Evolutionary conservation across 2,888 invertebrate species (phyloP).

Genomic region (Oegoconia quadripuncta): DNA sequence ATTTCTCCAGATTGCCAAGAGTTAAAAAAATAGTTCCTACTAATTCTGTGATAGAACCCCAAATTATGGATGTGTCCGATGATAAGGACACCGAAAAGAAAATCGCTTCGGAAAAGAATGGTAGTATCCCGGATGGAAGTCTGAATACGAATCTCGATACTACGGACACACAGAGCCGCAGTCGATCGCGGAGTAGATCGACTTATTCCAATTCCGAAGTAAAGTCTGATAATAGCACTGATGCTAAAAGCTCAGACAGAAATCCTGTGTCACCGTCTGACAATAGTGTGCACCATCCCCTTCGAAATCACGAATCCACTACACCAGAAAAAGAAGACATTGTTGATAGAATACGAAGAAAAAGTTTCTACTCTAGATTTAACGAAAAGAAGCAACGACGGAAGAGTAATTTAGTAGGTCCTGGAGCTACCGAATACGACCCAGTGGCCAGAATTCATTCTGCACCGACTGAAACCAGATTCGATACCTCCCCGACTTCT

Average conservation of each 20-base stretch:
- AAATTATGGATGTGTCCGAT: slow-evolving; percentile 54
- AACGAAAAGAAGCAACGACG: slow-evolving; percentile 89
- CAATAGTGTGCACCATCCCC: slow-evolving; percentile 44
- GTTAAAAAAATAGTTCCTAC: slow-evolving; percentile 79
- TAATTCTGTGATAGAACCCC: slow-evolving; percentile 76
- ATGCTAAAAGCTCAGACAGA: slow-evolving; percentile 44
- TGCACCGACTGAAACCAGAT: slow-evolving; percentile 48
- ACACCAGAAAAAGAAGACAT: slow-evolving; percentile 84
- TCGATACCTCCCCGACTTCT: slow-evolving; percentile 61
- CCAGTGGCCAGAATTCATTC: slow-evolving; percentile 68
- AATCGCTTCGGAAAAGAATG: slow-evolving; percentile 45
- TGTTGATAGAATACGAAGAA: slow-evolving; percentile 90
- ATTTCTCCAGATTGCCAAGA: slow-evolving; percentile 80
- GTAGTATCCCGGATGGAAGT: slow-evolving; percentile 40
- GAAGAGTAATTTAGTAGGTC: slow-evolving; percentile 83
- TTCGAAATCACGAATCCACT: slow-evolving; percentile 64
- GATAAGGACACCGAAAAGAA: slow-evolving; percentile 58
- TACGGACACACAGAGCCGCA: slow-evolving; percentile 43
- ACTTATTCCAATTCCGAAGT: slow-evolving; percentile 71
- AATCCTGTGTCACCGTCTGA: slow-evolving; percentile 44
- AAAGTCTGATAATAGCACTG: slow-evolving; percentile 58
- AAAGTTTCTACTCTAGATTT: slow-evolving; percentile 93
- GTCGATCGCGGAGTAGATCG: slow-evolving; percentile 66
- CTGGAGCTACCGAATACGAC: slow-evolving; percentile 79
- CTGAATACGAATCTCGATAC: slow-evolving; percentile 31